Evolutionary conservation across 2,888 invertebrate genomes (phyloP).

Genomic region (Acholoe squamosa): DNA sequence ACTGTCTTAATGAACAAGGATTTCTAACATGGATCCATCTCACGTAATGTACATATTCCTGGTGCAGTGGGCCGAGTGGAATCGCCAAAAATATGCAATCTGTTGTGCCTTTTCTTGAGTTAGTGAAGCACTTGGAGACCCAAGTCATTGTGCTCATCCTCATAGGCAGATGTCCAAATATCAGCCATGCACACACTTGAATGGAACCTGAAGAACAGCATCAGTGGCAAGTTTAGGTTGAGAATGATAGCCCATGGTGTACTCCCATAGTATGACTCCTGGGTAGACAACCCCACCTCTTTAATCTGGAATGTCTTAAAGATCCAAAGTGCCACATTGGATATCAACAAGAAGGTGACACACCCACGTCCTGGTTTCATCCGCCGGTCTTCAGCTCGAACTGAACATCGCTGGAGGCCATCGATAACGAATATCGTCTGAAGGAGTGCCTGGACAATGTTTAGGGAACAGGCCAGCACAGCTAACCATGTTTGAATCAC

Average conservation of each 20-base stretch:
- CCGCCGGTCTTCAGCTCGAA: conserved; percentile 77
- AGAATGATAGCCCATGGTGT: conserved; percentile 88
- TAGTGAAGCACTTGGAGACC: background rate
- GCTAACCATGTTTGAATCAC: conserved; percentile 71
- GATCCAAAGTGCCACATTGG: conserved; percentile 87
- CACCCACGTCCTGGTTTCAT: conserved; percentile 85
- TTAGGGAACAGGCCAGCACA: conserved; percentile 74
- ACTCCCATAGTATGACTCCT: conserved; percentile 85
- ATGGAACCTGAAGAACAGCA: conserved; percentile 84
- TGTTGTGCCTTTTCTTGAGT: too few relatives aligned
- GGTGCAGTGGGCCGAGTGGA: too few relatives aligned
- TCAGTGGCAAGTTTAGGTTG: conserved; percentile 86
- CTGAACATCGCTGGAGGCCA: conserved; percentile 75
- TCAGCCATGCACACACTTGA: conserved; percentile 82
- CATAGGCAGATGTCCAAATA: conserved; percentile 81
- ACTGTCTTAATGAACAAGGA: too few relatives aligned
- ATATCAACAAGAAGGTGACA: conserved; percentile 87
- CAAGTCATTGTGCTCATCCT: conserved; percentile 28
- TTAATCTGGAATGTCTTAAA: conserved; percentile 84
- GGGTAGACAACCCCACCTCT: conserved; percentile 57
- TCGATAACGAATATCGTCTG: conserved; percentile 80
- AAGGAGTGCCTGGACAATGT: conserved; percentile 77
- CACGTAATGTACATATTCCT: too few relatives aligned
- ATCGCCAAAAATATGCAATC: too few relatives aligned
- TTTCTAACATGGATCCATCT: too few relatives aligned